Evolutionary conservation across 2,888 invertebrate genomes (phyloP).

Genomic region (Leptinotarsa haldemani): DNA sequence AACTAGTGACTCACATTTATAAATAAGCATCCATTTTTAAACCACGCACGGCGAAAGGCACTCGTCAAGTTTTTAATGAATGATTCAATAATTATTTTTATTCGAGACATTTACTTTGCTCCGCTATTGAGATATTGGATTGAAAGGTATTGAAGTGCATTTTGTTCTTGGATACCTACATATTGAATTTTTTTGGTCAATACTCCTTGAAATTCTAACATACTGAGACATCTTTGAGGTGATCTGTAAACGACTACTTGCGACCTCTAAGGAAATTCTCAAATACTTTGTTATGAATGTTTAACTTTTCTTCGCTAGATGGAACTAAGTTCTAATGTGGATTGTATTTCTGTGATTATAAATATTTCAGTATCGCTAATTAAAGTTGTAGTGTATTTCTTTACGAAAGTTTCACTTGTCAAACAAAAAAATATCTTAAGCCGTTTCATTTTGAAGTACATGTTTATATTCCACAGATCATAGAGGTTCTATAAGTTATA

Average conservation of each 20-base stretch:
- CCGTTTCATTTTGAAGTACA: too few relatives aligned
- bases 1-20: constrained; percentile 53
- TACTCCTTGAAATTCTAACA: constrained; percentile 23
- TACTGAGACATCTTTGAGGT: constrained; percentile 27
- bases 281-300: background rate
- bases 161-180: constrained; percentile 42
- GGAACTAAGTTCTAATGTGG: background rate
- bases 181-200: constrained; percentile 40
- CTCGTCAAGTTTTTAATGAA: constrained; percentile 1
- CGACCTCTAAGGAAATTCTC: background rate
- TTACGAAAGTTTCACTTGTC: too few relatives aligned
- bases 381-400: too few relatives aligned
- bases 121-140: background rate
- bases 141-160: constrained; percentile 20
- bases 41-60: constrained; percentile 32
- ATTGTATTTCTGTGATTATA: background rate
- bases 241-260: background rate
- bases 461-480: too few relatives aligned
- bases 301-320: background rate
- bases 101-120: background rate
- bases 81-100: background rate
- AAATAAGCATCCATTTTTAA: constrained; percentile 53
- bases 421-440: too few relatives aligned
- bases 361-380: too few relatives aligned
- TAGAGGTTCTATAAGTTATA: too few relatives aligned